These are phyloP conservation scores for Stenodera caucasica DNA, from an alignment of 2,888 invertebrate species.

Conservation along the genomic window DNA sequence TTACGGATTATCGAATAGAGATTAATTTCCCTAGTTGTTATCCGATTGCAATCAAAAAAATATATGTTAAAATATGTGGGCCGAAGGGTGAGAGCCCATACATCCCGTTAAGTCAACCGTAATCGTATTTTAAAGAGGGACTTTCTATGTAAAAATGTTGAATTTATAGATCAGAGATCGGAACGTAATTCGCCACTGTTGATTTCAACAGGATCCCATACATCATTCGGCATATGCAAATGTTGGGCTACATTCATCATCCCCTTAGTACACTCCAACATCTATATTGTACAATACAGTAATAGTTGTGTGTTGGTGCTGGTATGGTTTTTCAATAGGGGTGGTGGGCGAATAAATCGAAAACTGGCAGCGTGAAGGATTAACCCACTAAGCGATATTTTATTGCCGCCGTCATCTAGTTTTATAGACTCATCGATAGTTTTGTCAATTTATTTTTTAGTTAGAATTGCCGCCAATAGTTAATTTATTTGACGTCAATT, in stretches of 20 bases:
- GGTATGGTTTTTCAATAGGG: not conserved
- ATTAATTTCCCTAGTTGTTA: too few relatives aligned
- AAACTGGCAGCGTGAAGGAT: slow-evolving; percentile 25
- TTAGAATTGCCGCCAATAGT: not conserved
- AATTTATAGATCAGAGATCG: slow-evolving; percentile 52
- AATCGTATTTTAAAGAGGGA: slow-evolving; percentile 52
- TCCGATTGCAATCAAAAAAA: not conserved
- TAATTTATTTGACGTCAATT: too few relatives aligned
- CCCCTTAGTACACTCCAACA: slow-evolving; percentile 22
- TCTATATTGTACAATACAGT: not conserved
- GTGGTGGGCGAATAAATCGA: not conserved
- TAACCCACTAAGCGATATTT: slow-evolving; percentile 48
- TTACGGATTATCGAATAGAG: too few relatives aligned
- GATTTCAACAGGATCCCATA: slow-evolving; percentile 53
- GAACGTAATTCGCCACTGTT: slow-evolving; percentile 55
- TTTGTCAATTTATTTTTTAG: not conserved
- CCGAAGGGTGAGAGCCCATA: slow-evolving; percentile 4
- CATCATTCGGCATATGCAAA: slow-evolving; percentile 56
- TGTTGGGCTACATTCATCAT: slow-evolving; percentile 53
- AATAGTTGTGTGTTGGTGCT: not conserved
- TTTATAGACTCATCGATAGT: slow-evolving; percentile 42
- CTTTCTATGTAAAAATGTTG: slow-evolving; percentile 34
- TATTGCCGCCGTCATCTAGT: slow-evolving; percentile 49
- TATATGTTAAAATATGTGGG: not conserved
- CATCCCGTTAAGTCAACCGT: slow-evolving; percentile 26